Base-by-base conservation (phyloP, 2,888 invertebrate species). In the Carpatolechia fugitivella region DNA sequence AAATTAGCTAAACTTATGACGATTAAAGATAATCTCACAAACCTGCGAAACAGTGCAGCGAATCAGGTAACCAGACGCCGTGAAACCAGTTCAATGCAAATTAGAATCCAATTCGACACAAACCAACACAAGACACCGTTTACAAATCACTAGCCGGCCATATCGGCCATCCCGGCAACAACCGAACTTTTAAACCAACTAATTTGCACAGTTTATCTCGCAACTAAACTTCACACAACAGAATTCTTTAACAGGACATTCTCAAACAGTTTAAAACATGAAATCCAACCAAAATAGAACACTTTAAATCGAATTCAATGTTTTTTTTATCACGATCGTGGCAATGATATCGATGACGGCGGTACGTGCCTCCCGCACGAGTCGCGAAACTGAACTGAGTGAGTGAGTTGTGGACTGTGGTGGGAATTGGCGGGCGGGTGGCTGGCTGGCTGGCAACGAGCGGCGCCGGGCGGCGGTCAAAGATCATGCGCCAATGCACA, bases 301-400 rank as follows among this genome's bases (percentile, higher is more conserved):
- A 68, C 61, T 67, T 70, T 60, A 67, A 62, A 71, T 69, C 65
- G 63, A 66, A 68, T 68, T 70, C 53, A 59, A 52, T 78, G 61
- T 68, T 72, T 73, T 68, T 72, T 73, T 69, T 64, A 57, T 73
- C 68, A 72, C 81, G 82, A 80, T 78, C 76, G 73, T 72, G 63
- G 69, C 57, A 64, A 59, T 61, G 61, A 62, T 54, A 62, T 53
- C 63, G 49, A 62, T 64, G 62, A 65, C 64, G 56, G 57, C 61
- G 54, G 69, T 61, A 76, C 85, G 75, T 69, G 51, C 65, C 33
- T n/a, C 57, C 6, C 68, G 40, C 64, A 18, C 56, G 66, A 62
- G 70, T 70, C 62, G 64, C 74, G 61, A 78, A 82, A 80, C 83
- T 78, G 80, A 82, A 87, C 86, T 86, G 80, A 41, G 40, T 11